phyloP scores from a whole-genome alignment of 2,888 invertebrate genomes.

The Zeuzera pyrina region DNA sequence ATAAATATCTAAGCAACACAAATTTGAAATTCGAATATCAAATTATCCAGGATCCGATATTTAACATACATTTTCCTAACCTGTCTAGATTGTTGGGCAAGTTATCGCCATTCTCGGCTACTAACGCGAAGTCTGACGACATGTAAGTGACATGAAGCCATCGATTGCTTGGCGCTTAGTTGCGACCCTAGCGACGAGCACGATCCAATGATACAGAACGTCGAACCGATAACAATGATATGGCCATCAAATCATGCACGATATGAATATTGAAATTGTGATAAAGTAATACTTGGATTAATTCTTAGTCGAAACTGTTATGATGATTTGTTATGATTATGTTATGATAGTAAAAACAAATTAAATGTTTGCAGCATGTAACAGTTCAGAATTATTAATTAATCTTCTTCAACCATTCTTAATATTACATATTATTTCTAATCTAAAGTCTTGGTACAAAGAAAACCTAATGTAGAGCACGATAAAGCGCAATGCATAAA shows the following conservation, averaged over 20 bases:
- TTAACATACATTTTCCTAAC: conserved; percentile 32
- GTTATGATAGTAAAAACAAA: too few relatives aligned
- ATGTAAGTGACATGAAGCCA: conserved; percentile 50
- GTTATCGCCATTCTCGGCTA: conserved; percentile 61
- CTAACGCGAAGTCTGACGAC: conserved; percentile 55
- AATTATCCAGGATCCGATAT: too few relatives aligned
- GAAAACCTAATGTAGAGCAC: too few relatives aligned
- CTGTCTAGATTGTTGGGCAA: conserved; percentile 64
- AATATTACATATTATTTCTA: too few relatives aligned
- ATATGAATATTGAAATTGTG: conserved; percentile 13
- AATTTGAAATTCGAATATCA: neutral
- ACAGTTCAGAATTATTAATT: too few relatives aligned
- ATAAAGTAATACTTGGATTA: too few relatives aligned
- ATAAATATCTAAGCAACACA: neutral
- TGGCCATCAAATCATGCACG: conserved; percentile 23
- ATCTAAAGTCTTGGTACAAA: too few relatives aligned
- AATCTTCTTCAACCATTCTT: too few relatives aligned
- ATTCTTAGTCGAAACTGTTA: too few relatives aligned
- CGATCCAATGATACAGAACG: conserved; percentile 30
- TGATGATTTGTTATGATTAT: too few relatives aligned
- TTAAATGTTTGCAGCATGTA: too few relatives aligned
- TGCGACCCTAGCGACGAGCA: conserved; percentile 5
- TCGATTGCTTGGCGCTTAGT: conserved; percentile 31
- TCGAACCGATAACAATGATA: conserved; percentile 15
- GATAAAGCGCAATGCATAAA: too few relatives aligned